These are phyloP conservation scores for Anaspis maculata DNA, from an alignment of 2,888 invertebrate species.

Conservation along the genomic window DNA sequence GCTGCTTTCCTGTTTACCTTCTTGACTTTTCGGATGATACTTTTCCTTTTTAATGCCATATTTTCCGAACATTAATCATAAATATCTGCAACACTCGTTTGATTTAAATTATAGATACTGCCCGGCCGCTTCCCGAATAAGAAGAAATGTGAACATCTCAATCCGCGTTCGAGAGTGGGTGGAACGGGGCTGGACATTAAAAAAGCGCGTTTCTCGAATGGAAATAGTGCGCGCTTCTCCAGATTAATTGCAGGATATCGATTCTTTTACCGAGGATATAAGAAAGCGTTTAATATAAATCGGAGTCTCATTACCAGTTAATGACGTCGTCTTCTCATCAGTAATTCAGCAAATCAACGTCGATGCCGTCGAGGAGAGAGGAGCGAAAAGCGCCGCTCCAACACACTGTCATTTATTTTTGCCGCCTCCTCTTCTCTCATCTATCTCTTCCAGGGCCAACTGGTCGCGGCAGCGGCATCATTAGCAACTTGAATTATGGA, in stretches of 20 bases:
- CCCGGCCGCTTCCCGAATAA: too few relatives aligned
- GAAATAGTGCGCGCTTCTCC: background rate
- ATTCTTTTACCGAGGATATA: background rate
- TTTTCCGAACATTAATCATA: too few relatives aligned
- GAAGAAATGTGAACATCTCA: too few relatives aligned
- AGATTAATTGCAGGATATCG: background rate
- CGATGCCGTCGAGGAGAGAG: conserved; percentile 14
- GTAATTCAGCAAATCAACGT: conserved; percentile 36
- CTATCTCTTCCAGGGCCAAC: conserved; percentile 38
- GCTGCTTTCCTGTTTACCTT: too few relatives aligned
- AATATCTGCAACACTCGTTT: too few relatives aligned
- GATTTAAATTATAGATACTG: too few relatives aligned
- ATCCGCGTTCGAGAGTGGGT: too few relatives aligned
- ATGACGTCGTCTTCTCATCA: conserved; percentile 37
- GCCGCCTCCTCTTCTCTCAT: conserved; percentile 26
- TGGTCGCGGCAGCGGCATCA: conserved; percentile 39
- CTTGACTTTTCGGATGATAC: too few relatives aligned
- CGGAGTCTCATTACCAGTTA: conserved; percentile 39
- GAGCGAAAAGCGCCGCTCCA: conserved; percentile 20
- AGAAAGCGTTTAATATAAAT: conserved; percentile 36
- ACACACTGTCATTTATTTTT: conserved; percentile 38
- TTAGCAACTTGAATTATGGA: conserved; percentile 43
- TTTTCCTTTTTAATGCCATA: too few relatives aligned
- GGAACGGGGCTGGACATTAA: too few relatives aligned
- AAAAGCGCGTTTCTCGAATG: too few relatives aligned